phyloP scores from a whole-genome alignment of 2,888 invertebrate genomes.

The Drosophila mettleri region DNA sequence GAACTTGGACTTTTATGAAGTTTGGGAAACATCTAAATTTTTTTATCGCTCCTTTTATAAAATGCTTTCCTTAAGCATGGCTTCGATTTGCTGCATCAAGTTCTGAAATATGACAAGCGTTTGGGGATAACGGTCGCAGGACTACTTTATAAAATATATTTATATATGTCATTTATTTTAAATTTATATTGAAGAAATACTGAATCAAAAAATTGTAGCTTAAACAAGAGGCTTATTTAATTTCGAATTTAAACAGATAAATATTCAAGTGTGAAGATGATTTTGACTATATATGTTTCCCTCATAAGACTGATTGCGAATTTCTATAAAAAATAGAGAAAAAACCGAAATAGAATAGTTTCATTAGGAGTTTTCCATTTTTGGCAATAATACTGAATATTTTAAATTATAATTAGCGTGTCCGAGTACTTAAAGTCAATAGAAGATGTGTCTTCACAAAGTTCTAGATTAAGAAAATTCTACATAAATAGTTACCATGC shows the following conservation, averaged over 20 bases:
- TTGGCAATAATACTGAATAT: not conserved
- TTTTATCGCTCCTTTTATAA: constrained; percentile 28
- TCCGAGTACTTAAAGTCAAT: no score
- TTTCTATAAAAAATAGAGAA: not conserved
- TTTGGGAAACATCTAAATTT: constrained; percentile 33
- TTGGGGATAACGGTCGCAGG: not conserved
- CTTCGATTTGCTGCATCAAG: constrained; percentile 22
- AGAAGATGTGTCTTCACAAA: not conserved
- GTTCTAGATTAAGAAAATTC: no score
- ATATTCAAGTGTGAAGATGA: not conserved
- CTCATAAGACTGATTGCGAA: not conserved
- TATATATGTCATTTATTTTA: not conserved
- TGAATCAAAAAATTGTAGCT: not conserved
- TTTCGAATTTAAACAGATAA: not conserved
- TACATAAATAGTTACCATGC: no score
- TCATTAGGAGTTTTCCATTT: not conserved
- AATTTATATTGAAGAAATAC: not conserved
- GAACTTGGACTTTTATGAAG: constrained; percentile 17
- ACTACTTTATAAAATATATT: not conserved
- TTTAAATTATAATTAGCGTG: not conserved
- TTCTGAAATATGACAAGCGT: not conserved
- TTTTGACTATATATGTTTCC: not conserved
- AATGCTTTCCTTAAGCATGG: constrained; percentile 34
- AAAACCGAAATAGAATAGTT: not conserved
- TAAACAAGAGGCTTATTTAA: not conserved